Conservation (phyloP, 2,888 invertebrate species). For the Acrobasis consociella region DNA sequence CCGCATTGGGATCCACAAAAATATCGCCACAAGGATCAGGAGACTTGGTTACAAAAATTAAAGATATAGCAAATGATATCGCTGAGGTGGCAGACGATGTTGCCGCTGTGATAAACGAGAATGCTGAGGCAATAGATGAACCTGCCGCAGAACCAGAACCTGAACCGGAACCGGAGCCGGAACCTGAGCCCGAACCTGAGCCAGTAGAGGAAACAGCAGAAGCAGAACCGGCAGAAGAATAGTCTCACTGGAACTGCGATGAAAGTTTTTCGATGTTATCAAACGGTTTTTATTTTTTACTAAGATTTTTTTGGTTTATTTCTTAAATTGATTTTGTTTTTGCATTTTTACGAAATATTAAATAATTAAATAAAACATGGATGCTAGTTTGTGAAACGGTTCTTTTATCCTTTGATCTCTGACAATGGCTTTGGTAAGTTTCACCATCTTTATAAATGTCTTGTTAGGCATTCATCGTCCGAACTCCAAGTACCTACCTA, state of each 20-base stretch:
- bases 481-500: too few relatives aligned
- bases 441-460: too few relatives aligned
- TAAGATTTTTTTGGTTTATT: too few relatives aligned
- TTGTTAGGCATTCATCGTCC: too few relatives aligned
- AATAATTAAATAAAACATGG: too few relatives aligned
- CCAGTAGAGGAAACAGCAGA: neutral
- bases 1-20: too few relatives aligned
- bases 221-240: conserved; percentile 6
- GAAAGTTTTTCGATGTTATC: neutral
- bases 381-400: too few relatives aligned
- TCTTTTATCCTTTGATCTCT: too few relatives aligned
- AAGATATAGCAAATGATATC: neutral
- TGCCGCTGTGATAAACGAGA: neutral
- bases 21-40: too few relatives aligned
- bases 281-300: neutral
- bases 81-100: neutral
- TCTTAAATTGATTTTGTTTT: too few relatives aligned
- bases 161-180: neutral
- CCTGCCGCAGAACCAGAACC: neutral
- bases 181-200: conserved; percentile 7
- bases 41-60: neutral
- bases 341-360: too few relatives aligned
- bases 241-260: neutral
- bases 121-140: neutral
- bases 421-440: too few relatives aligned